Evolutionary conservation across 2,113 vertebrate genomes (phyloP), one percentile per base, ranked within the genome.

Genomic region (Rutilus rutilus): DNA sequence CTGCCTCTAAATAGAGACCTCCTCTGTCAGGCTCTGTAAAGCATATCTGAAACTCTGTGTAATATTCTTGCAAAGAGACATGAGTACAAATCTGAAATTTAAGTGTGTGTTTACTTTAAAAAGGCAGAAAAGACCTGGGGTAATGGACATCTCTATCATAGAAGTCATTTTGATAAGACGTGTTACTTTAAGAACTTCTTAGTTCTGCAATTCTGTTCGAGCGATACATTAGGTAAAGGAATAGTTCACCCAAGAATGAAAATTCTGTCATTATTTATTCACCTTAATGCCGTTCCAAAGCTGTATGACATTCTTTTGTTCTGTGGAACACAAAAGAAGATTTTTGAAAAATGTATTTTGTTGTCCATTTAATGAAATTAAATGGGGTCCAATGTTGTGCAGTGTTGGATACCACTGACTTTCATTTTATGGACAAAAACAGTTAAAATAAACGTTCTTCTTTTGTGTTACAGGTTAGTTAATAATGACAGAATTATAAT

Each of bases 1-100:
- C 82, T 62, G 78, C 64, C 77, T 85, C 60, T 82, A 77, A 79
- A 52, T 36, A 45, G 79, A 82, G 78, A 81, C 78, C 78, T 86
- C 78, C 78, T 69, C 71, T 75, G 83, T 87, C 39, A 23, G 47
- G 52, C 76, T 36, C 69, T 59, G 60, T 78, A 89, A 87, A 25
- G 59, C 78, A 77, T 75, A 81, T 81, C 86, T 57, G 27, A 57
- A 45, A 57, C 59, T 81, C 78, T 74, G 54, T 79, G 85, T 82
- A 82, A 82, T 71, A 80, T 69, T 69, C 42, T 59, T 69, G 64
- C 15, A 59, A n/a, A 50, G 17, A 59, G 52, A 39, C 21, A 65
- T 52, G 62, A 75, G 57, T 62, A 59, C 59, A 75, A 82, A 82
- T 86, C 57, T 52, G 25, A 76, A 76, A 33, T 64, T 52, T 76